A percentile compares a stretch with the other conserved stretches of the same genome.
Evolutionary conservation across 2,888 invertebrate genomes (phyloP).

Genomic region (Halictus ligatus): DNA sequence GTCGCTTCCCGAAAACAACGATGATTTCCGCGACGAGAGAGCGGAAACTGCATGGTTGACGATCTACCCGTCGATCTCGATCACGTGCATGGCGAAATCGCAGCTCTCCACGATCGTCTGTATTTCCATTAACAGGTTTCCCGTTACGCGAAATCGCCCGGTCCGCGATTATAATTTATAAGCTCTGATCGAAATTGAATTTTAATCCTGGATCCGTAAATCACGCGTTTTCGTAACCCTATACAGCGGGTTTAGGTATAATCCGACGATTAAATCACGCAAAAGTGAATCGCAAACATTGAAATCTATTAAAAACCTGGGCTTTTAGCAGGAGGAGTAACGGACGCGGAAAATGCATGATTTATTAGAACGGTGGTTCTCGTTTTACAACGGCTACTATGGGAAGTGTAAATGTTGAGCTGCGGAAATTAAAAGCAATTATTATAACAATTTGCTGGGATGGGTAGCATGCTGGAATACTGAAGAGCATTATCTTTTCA

Average conservation of each 20-base stretch:
- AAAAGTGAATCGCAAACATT: not conserved
- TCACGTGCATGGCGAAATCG: not conserved
- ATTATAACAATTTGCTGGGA: not conserved
- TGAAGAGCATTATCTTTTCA: not conserved
- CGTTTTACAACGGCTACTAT: not conserved
- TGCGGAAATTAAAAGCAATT: not conserved
- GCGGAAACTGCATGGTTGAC: not conserved
- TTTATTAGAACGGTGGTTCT: not conserved
- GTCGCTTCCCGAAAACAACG: not conserved
- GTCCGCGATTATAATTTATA: not conserved
- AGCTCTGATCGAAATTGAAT: slow-evolving; percentile 2
- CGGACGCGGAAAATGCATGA: not conserved
- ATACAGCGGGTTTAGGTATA: not conserved
- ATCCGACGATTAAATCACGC: slow-evolving; percentile 5
- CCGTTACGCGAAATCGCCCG: not conserved
- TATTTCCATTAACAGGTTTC: not conserved
- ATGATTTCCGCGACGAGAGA: not conserved
- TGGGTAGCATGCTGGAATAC: not conserved
- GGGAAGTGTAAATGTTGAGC: not conserved
- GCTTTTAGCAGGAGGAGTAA: not conserved
- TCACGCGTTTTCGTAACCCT: not conserved
- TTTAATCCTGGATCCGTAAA: slow-evolving; percentile 1
- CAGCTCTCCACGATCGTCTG: not conserved
- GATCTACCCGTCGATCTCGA: not conserved
- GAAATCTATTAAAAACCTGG: not conserved